Evolutionary conservation across 2,888 invertebrate genomes (phyloP).

Genomic region (Aphelenchoides bicaudatus): DNA sequence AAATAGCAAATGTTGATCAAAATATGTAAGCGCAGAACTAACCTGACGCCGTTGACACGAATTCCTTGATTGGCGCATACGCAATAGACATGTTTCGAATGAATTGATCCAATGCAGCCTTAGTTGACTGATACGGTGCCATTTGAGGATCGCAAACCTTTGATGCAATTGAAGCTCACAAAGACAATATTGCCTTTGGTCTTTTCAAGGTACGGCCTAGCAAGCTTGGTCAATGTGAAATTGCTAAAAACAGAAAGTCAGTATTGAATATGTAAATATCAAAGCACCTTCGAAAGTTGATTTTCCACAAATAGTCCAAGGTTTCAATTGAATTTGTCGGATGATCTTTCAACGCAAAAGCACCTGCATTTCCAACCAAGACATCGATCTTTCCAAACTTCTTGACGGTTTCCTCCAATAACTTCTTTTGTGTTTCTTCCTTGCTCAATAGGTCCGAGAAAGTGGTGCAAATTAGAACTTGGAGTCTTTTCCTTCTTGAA

Average conservation of each 20-base stretch:
- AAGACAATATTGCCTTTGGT: conserved; percentile 12
- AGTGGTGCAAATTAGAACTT: neutral
- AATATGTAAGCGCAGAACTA: neutral
- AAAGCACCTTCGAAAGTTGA: conserved; percentile 1
- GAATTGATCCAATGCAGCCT: conserved; percentile 8
- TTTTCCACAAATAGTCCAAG: neutral
- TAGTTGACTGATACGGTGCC: neutral
- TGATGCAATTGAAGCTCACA: neutral
- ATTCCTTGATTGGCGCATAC: conserved; percentile 8
- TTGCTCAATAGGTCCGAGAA: conserved; percentile 1
- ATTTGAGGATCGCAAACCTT: conserved; percentile 8
- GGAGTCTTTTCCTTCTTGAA: conserved; percentile 1
- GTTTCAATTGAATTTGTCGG: neutral
- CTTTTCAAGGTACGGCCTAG: neutral
- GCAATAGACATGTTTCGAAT: neutral
- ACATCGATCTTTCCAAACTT: conserved; percentile 8
- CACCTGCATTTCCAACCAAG: conserved; percentile 11
- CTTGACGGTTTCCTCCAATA: conserved; percentile 2
- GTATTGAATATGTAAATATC: neutral
- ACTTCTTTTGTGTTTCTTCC: neutral
- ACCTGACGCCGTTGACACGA: conserved; percentile 9
- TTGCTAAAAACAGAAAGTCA: neutral
- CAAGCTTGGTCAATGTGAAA: neutral
- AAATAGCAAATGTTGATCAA: neutral
- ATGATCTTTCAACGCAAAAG: neutral